Evolutionary conservation across 2,888 invertebrate species (phyloP).

Genomic region (Sepiola atlantica): DNA sequence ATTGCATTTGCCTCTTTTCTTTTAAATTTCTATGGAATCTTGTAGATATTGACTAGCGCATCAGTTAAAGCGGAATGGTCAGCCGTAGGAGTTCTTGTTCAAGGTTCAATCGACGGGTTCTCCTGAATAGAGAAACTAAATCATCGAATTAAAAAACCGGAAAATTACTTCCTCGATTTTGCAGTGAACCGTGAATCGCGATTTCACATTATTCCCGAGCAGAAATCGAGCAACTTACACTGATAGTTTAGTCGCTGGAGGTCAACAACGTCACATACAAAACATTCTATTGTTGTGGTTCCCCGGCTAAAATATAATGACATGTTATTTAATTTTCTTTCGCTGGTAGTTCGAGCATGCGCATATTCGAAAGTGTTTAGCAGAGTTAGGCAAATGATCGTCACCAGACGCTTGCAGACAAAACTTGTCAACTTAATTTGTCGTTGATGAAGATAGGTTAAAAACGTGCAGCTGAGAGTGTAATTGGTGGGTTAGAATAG

Average conservation of each 20-base stretch:
- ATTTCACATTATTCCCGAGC: background rate
- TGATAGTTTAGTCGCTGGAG: background rate
- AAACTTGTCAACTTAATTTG: no score
- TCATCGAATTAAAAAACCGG: slow-evolving; percentile 7
- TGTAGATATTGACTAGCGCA: background rate
- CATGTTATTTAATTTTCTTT: background rate
- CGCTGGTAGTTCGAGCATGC: background rate
- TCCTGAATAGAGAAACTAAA: background rate
- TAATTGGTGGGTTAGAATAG: no score
- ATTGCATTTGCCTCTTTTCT: background rate
- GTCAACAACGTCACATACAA: background rate
- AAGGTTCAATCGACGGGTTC: background rate
- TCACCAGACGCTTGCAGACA: no score
- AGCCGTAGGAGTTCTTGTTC: background rate
- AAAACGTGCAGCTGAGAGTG: no score
- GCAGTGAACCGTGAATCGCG: background rate
- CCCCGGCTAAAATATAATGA: background rate
- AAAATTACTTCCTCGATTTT: background rate
- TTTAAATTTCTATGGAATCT: background rate
- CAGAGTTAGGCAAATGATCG: no score
- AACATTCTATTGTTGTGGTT: background rate
- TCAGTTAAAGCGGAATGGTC: background rate
- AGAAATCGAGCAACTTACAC: background rate
- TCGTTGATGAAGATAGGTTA: no score
- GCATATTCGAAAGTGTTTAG: background rate